Conservation (phyloP, 2,797 vertebrate species). For the Naso thynnoides region DNA sequence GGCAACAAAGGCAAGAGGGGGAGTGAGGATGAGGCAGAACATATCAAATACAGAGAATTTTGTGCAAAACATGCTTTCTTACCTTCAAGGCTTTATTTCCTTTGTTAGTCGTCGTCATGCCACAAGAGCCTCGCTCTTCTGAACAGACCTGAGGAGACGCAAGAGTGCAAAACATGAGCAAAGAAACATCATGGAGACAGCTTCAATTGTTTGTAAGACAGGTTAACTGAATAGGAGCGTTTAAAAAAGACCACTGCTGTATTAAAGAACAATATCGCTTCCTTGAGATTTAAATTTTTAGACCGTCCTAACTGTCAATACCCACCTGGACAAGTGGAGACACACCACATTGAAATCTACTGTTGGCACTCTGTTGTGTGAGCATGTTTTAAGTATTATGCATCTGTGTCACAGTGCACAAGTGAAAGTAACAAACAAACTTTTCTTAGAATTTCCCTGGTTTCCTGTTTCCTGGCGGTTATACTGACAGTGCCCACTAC, state of each 20-base stretch:
- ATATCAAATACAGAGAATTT: background rate
- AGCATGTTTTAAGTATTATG: constrained; percentile 38
- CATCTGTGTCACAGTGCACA: constrained; percentile 36
- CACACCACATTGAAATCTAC: constrained; percentile 10
- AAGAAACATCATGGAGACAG: background rate
- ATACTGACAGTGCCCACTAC: constrained; percentile 70
- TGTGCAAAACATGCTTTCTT: constrained; percentile 25
- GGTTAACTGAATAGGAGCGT: background rate
- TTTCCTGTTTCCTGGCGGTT: constrained; percentile 84
- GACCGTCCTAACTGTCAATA: no score
- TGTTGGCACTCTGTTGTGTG: constrained; percentile 17
- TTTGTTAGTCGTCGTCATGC: constrained; percentile 99
- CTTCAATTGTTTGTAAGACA: background rate
- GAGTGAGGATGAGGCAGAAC: constrained; percentile 5
- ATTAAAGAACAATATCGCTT: background rate
- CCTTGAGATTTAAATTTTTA: no score
- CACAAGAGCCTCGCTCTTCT: constrained; percentile 89
- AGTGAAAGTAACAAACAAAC: constrained; percentile 74
- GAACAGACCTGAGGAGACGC: constrained; percentile 83
- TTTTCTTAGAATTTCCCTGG: constrained; percentile 75
- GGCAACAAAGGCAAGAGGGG: background rate
- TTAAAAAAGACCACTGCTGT: background rate
- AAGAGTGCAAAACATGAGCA: constrained; percentile 30
- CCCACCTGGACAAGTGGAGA: constrained; percentile 40
- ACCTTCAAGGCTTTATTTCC: constrained; percentile 99